Conservation (phyloP, 2,113 vertebrate genomes). For the Aegithalos caudatus region DNA sequence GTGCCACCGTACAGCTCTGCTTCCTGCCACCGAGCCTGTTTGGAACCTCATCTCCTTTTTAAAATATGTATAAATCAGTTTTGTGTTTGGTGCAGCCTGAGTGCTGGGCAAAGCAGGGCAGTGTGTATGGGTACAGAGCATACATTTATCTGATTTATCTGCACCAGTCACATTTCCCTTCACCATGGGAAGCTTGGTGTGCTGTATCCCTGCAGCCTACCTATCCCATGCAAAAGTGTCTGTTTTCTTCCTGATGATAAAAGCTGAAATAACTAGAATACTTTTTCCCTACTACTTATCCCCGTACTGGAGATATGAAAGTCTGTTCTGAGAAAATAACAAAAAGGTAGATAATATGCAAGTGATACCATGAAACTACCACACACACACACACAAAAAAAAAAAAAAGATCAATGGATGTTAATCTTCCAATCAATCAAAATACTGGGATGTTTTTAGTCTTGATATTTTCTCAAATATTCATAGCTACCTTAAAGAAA, state of each 20-base stretch:
- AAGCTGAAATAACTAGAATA: not conserved
- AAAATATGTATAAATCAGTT: not conserved
- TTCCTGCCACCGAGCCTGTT: not conserved
- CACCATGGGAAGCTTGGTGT: not conserved
- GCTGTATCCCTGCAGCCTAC: not conserved
- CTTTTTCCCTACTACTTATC: not conserved
- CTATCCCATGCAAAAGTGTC: not conserved
- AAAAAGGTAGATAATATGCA: not conserved
- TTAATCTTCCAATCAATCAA: constrained; percentile 11
- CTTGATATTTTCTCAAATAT: not conserved
- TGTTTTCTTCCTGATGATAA: not conserved
- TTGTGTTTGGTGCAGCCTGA: not conserved
- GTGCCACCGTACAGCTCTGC: not conserved
- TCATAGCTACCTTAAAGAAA: not conserved
- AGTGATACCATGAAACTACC: not conserved
- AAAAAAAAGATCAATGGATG: not conserved
- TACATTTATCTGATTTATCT: not conserved
- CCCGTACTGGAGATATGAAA: not conserved
- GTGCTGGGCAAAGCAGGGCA: not conserved
- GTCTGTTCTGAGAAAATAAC: not conserved
- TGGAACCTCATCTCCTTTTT: not conserved
- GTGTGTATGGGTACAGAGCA: not conserved
- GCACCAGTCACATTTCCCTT: not conserved
- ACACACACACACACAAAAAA: not conserved
- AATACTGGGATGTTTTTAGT: not conserved